Conservation (phyloP, 2,113 vertebrate species). For the Leptobrachium leishanense region DNA sequence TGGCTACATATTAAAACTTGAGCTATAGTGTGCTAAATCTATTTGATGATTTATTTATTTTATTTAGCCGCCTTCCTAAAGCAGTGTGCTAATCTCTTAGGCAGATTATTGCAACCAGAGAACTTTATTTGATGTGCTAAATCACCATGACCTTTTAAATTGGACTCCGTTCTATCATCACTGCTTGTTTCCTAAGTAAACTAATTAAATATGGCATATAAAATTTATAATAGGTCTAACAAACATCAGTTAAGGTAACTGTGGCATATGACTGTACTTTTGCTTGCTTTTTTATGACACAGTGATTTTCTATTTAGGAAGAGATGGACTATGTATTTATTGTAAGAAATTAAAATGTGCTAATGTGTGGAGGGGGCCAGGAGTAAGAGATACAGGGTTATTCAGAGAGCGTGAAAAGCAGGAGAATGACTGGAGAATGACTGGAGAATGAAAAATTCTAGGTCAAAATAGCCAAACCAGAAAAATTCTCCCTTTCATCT, state of each 20-base stretch:
- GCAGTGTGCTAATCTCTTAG: slow-evolving; percentile 40
- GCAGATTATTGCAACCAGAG: slow-evolving; percentile 44
- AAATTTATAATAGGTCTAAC: slow-evolving; percentile 7
- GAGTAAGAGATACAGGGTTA: too few species aligned
- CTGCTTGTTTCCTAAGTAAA: slow-evolving; percentile 23
- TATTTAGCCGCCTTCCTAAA: slow-evolving; percentile 24
- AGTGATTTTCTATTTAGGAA: too few species aligned
- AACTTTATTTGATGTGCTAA: slow-evolving; percentile 47
- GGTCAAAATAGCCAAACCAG: too few species aligned
- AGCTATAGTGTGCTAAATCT: not conserved
- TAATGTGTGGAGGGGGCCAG: too few species aligned
- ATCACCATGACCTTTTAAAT: slow-evolving; percentile 45
- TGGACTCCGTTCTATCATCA: slow-evolving; percentile 34
- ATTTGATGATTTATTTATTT: slow-evolving; percentile 43
- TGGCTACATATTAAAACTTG: slow-evolving; percentile 19
- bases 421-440: too few species aligned
- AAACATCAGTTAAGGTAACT: slow-evolving; percentile 20
- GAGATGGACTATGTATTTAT: too few species aligned
- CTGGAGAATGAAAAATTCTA: too few species aligned
- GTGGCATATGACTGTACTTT: not conserved
- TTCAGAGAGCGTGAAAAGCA: too few species aligned
- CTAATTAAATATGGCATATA: slow-evolving; percentile 39
- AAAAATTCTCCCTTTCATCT: too few species aligned
- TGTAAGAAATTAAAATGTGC: too few species aligned
- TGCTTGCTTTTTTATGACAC: too few species aligned